phyloP scores from a whole-genome alignment of 2,888 invertebrate species.

The Coenonympha glycerion region DNA sequence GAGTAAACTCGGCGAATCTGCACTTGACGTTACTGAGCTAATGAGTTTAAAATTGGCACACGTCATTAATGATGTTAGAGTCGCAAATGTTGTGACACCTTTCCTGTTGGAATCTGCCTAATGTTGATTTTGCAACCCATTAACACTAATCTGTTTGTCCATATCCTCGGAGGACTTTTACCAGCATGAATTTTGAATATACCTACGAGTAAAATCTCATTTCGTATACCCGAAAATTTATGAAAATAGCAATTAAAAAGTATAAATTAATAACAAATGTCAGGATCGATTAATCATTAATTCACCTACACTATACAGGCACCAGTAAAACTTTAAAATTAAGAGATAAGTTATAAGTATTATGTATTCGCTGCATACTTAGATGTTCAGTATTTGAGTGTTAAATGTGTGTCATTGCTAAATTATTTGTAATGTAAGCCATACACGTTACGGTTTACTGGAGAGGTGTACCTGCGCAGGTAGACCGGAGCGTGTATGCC shows the following conservation, averaged over 20 bases:
- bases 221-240: too few species aligned
- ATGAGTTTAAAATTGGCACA: constrained; percentile 9
- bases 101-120: background rate
- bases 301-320: too few species aligned
- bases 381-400: background rate
- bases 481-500: too few species aligned
- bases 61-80: constrained; percentile 1
- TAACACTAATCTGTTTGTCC: background rate
- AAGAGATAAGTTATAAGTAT: background rate
- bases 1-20: constrained; percentile 14
- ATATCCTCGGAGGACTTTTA: too few species aligned
- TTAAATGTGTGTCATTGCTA: background rate
- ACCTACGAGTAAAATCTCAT: too few species aligned
- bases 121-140: background rate
- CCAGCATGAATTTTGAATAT: too few species aligned
- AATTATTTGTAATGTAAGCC: background rate
- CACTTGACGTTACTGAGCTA: constrained; percentile 1
- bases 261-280: too few species aligned
- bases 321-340: too few species aligned
- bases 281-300: too few species aligned
- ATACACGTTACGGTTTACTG: too few species aligned
- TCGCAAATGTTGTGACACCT: background rate
- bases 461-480: too few species aligned
- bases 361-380: background rate
- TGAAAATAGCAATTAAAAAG: too few species aligned